A percentile compares a stretch with the other conserved stretches of the same genome.
Conservation (phyloP, 2,797 vertebrate species). For the Rhinella marina region DNA sequence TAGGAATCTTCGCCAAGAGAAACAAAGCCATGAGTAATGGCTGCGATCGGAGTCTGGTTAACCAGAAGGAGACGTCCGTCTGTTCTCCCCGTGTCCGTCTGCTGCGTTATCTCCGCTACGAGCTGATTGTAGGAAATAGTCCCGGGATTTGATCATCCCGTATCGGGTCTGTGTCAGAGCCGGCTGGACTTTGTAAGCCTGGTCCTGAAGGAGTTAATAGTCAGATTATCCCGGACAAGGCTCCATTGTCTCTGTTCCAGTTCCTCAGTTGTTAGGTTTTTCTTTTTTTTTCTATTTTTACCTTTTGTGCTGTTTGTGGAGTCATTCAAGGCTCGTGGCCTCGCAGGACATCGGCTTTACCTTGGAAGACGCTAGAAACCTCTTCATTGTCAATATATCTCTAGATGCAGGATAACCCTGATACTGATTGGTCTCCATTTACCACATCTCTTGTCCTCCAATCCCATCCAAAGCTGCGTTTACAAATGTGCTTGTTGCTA, state of each 20-base stretch:
- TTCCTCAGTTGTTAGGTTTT: background rate
- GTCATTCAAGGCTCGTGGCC: background rate
- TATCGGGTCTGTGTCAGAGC: background rate
- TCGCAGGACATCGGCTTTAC: background rate
- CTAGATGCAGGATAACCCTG: background rate
- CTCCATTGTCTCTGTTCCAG: background rate
- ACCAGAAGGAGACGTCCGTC: background rate
- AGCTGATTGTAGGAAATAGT: background rate
- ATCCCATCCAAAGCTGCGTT: background rate
- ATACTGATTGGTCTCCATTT: background rate
- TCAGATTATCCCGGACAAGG: background rate
- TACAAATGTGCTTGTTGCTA: background rate
- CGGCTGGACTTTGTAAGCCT: background rate
- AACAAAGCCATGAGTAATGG: slow-evolving; percentile 5
- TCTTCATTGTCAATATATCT: background rate
- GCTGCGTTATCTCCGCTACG: background rate
- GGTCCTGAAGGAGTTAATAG: background rate
- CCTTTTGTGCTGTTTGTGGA: background rate
- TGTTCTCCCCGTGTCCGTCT: background rate
- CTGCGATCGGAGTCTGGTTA: background rate
- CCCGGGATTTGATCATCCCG: background rate
- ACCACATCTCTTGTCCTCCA: background rate
- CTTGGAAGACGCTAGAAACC: background rate
- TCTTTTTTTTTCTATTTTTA: background rate
- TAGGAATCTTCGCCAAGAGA: slow-evolving; percentile 23